These are phyloP conservation scores for Pterobdella sp. DNA, from an alignment of 2,888 invertebrate species.

Conservation along the genomic window DNA sequence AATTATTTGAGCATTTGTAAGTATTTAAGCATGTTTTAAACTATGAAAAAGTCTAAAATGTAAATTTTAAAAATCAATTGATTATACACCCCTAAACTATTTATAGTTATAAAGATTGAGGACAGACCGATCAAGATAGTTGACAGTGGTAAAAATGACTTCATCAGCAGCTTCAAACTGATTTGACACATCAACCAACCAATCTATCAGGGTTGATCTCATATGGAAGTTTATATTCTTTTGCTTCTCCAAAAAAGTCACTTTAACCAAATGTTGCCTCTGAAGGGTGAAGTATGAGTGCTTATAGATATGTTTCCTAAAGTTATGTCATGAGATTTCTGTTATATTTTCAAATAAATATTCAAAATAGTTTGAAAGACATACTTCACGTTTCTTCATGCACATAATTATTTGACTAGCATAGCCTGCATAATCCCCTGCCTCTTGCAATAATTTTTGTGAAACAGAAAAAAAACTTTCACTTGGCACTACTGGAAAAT, in stretches of 20 bases:
- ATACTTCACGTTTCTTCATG: too few relatives aligned
- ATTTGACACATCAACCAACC: conserved; percentile 92
- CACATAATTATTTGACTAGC: too few relatives aligned
- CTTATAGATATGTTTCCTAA: background rate
- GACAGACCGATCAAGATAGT: conserved; percentile 67
- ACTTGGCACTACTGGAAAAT: too few relatives aligned
- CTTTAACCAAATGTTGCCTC: background rate
- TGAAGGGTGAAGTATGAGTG: background rate
- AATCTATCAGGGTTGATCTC: conserved; percentile 88
- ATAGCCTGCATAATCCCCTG: too few relatives aligned
- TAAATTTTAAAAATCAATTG: background rate
- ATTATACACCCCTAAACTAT: background rate
- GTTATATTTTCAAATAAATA: background rate
- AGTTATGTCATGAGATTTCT: background rate
- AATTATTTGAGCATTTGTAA: too few relatives aligned
- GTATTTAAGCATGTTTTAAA: background rate
- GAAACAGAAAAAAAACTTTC: too few relatives aligned
- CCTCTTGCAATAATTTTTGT: too few relatives aligned
- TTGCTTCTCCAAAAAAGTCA: conserved; percentile 83
- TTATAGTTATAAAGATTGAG: background rate
- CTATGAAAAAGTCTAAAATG: background rate
- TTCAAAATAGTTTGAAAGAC: too few relatives aligned
- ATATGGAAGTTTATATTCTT: conserved; percentile 83
- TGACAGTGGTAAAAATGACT: conserved; percentile 83
- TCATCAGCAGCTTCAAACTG: conserved; percentile 82